Evolutionary conservation across 2,113 vertebrate genomes (phyloP).

Genomic region (Rhinopomastus cyanomelas): DNA sequence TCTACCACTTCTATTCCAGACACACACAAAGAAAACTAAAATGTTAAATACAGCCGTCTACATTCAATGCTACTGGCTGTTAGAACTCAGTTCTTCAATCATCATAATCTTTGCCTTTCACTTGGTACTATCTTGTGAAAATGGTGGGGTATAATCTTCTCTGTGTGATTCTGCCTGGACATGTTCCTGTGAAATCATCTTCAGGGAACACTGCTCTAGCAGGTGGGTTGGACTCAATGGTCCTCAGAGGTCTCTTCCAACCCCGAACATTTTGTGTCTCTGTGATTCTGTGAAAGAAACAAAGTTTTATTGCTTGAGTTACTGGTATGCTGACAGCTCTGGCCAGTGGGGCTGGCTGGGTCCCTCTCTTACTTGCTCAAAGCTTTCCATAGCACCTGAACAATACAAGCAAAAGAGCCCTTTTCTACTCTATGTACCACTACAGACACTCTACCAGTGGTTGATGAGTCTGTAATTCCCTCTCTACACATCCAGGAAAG

Average conservation of each 20-base stretch:
- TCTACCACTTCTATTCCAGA: neutral
- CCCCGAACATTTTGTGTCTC: too few relatives aligned
- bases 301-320: neutral
- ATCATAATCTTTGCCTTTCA: neutral
- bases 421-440: neutral
- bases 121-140: neutral
- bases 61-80: neutral
- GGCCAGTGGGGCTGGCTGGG: neutral
- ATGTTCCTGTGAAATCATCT: too few relatives aligned
- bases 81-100: neutral
- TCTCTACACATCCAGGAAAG: neutral
- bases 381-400: neutral
- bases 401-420: neutral
- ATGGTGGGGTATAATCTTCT: neutral
- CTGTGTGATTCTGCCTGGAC: too few relatives aligned
- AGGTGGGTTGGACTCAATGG: too few relatives aligned
- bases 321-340: neutral
- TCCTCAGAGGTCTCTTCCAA: too few relatives aligned
- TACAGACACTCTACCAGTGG: neutral
- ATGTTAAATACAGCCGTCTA: neutral
- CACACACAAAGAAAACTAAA: neutral
- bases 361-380: neutral
- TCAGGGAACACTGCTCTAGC: too few relatives aligned
- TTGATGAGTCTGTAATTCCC: neutral
- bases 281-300: neutral